These are phyloP conservation scores for Bruchidius siliquastri DNA, from an alignment of 2,888 invertebrate species.

Conservation along the genomic window DNA sequence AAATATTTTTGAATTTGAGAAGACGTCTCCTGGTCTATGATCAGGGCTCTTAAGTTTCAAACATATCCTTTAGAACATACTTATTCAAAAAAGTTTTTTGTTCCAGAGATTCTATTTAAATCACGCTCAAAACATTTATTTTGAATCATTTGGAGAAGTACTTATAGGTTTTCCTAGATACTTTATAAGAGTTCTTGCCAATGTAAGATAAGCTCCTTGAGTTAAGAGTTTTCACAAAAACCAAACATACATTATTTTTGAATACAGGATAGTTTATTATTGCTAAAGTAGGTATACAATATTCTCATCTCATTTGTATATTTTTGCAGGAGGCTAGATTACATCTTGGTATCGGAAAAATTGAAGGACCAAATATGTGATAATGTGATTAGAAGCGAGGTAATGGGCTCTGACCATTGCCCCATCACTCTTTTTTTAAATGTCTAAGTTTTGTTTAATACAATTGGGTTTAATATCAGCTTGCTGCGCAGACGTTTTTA, in stretches of 20 bases:
- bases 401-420: conserved; percentile 95
- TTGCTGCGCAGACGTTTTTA: no score
- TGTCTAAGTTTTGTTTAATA: conserved; percentile 36
- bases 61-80: no score
- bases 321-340: conserved; percentile 83
- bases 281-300: background rate
- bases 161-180: no score
- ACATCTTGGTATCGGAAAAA: conserved; percentile 84
- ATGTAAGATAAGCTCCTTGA: no score
- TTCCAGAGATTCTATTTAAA: no score
- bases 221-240: no score
- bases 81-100: no score
- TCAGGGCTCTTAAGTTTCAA: background rate
- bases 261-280: background rate
- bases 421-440: conserved; percentile 78
- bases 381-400: conserved; percentile 71
- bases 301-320: background rate
- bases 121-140: no score
- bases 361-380: conserved; percentile 77
- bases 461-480: no score
- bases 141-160: no score
- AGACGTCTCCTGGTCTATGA: background rate
- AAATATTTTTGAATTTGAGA: background rate
- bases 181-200: no score
- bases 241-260: no score